These are phyloP conservation scores for Zaprionus gabonicus DNA, from an alignment of 1,140 invertebrate genomes.

Conservation along the genomic window DNA sequence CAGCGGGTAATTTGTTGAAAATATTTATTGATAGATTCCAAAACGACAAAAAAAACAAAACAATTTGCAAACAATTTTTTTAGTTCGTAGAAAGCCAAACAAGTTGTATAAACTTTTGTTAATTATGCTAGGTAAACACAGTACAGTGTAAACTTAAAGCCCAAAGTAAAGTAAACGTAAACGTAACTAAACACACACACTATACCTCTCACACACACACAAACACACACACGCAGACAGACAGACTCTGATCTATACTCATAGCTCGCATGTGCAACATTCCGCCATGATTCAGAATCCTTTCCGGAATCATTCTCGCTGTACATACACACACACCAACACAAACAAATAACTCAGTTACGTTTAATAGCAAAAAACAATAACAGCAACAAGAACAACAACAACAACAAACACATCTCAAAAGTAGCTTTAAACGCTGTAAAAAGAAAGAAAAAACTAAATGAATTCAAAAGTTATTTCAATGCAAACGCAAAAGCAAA, in stretches of 20 bases:
- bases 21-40: conserved; percentile 72
- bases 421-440: conserved; percentile 76
- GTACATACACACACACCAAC: conserved; percentile 51
- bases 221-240: conserved; percentile 11
- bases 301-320: conserved; percentile 42
- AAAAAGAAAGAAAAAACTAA: conserved; percentile 41
- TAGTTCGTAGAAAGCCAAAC: conserved; percentile 67
- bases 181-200: conserved; percentile 3
- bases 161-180: conserved; percentile 48
- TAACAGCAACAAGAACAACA: neutral
- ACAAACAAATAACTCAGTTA: neutral
- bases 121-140: conserved; percentile 65
- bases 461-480: conserved; percentile 43
- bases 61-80: conserved; percentile 41
- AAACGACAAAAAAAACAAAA: conserved; percentile 30
- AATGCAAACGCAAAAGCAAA: conserved; percentile 48
- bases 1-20: conserved; percentile 73
- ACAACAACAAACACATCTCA: conserved; percentile 62
- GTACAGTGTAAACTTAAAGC: conserved; percentile 51
- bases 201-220: conserved; percentile 4
- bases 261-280: conserved; percentile 69
- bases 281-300: conserved; percentile 57
- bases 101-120: conserved; percentile 76
- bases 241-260: conserved; percentile 29
- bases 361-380: neutral